Base-by-base conservation (phyloP, 2,888 invertebrate species). In the Acanthoscelides obtectus region DNA sequence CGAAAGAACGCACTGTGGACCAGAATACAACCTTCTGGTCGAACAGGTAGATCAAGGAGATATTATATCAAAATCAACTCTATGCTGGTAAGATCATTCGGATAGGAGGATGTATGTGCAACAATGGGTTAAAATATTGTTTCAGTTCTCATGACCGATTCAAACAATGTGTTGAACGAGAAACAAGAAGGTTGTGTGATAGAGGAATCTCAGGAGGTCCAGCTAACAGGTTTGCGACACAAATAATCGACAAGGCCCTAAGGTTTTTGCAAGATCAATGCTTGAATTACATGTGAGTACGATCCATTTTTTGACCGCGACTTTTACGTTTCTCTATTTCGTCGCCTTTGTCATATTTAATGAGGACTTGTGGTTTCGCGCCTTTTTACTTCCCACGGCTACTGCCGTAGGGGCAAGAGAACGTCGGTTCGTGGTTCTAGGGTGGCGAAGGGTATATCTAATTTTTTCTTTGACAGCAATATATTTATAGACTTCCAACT, bases 251-350 rank as follows among this genome's bases (percentile, higher is more conserved):
- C 76, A 89, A 89, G 77, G 89, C 89, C 0, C 80, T 90, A 66
- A 88, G 88, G 75, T 89, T 90, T 78, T 83, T 89, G 2, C 87
- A 88, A 72, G 88, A 89, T 76, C 89, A 89, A 78, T 90, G 90
- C 80, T 83, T 86, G 69, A 88, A 89, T 78, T 89, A 89, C 80
- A 87, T 88, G 90, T 89, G 81, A 87, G 87, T 84, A 71, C 25
- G 45, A 45, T 12, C 5, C 17, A n/a, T n/a, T n/a, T n/a, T n/a
- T n/a, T n/a, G 12, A n/a, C 64, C 12, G 8, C 20, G 12, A 67
- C n/a, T n/a, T n/a, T n/a, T n/a, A n/a, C n/a, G n/a, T n/a, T n/a
- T n/a, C n/a, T n/a, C n/a, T n/a, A n/a, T n/a, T n/a, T n/a, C n/a
- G n/a, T n/a, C n/a, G n/a, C n/a, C n/a, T n/a, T n/a, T n/a, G n/a